These are phyloP conservation scores for Spisula subtruncata DNA, from an alignment of 2,888 invertebrate species.

Conservation along the genomic window DNA sequence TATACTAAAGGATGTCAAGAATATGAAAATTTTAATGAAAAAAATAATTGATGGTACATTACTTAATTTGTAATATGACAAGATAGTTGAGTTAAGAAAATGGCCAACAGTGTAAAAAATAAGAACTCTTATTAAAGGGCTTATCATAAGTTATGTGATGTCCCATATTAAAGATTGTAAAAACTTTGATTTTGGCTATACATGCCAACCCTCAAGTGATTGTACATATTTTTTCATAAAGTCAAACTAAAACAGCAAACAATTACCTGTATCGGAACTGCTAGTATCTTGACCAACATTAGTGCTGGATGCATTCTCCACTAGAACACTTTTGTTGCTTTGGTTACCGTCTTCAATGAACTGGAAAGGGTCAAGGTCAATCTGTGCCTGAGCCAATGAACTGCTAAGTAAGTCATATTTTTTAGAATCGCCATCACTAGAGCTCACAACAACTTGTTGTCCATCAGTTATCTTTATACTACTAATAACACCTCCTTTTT, in stretches of 20 bases:
- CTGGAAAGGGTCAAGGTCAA: constrained; percentile 85
- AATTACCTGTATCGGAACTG: constrained; percentile 36
- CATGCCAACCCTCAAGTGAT: no score
- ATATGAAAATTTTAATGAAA: no score
- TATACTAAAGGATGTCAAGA: no score
- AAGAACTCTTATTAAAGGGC: no score
- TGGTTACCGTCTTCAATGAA: constrained; percentile 81
- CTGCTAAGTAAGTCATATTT: constrained; percentile 82
- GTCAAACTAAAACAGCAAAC: neutral
- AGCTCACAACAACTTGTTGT: constrained; percentile 54
- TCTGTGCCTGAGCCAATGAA: constrained; percentile 85
- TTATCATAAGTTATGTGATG: no score
- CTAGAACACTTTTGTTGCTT: constrained; percentile 33
- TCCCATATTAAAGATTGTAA: no score
- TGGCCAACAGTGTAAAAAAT: no score
- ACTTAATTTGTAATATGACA: no score
- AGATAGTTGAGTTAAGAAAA: no score
- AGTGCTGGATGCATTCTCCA: constrained; percentile 13
- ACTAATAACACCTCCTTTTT: constrained; percentile 55
- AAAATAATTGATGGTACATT: no score
- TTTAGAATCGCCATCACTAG: constrained; percentile 36
- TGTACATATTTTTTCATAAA: no score
- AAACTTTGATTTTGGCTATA: no score
- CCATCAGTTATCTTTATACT: constrained; percentile 56
- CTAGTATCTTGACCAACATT: constrained; percentile 5